phyloP scores from a whole-genome alignment of 2,113 vertebrate genomes.

The Cardinalis cardinalis region DNA sequence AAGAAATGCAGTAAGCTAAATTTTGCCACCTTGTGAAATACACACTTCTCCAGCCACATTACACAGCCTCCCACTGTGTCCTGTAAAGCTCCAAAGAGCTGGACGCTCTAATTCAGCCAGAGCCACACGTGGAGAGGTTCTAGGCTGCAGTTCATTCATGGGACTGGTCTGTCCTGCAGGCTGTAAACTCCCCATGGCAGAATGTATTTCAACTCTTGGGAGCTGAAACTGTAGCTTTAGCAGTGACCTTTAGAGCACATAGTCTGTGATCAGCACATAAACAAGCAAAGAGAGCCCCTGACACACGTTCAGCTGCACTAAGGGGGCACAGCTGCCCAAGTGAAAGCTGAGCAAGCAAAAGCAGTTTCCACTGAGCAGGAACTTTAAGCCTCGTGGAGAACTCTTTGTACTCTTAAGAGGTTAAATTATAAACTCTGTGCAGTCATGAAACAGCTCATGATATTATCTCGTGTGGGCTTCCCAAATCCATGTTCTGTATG shows the following conservation, averaged over 20 bases:
- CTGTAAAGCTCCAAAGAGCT: neutral
- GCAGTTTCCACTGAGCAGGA: neutral
- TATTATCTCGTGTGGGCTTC: neutral
- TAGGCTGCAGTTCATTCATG: neutral
- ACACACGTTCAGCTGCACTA: neutral
- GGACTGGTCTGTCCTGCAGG: neutral
- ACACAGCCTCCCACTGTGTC: neutral
- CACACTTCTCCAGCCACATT: neutral
- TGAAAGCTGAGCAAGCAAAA: slow-evolving; percentile 38
- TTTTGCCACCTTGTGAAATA: neutral
- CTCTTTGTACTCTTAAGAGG: slow-evolving; percentile 29
- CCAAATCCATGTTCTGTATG: neutral
- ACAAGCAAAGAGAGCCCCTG: neutral
- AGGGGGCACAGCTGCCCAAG: neutral
- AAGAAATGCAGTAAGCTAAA: neutral
- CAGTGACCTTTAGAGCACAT: slow-evolving; percentile 16
- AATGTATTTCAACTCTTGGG: neutral
- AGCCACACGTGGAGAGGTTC: neutral
- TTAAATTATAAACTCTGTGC: slow-evolving; percentile 15
- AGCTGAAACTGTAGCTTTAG: slow-evolving; percentile 2
- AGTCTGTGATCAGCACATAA: neutral
- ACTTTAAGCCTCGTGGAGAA: neutral
- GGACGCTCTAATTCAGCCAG: neutral
- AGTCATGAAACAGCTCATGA: neutral
- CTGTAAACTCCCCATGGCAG: neutral